phyloP scores from a whole-genome alignment of 2,888 invertebrate species.

The Loripinus fragilis region DNA sequence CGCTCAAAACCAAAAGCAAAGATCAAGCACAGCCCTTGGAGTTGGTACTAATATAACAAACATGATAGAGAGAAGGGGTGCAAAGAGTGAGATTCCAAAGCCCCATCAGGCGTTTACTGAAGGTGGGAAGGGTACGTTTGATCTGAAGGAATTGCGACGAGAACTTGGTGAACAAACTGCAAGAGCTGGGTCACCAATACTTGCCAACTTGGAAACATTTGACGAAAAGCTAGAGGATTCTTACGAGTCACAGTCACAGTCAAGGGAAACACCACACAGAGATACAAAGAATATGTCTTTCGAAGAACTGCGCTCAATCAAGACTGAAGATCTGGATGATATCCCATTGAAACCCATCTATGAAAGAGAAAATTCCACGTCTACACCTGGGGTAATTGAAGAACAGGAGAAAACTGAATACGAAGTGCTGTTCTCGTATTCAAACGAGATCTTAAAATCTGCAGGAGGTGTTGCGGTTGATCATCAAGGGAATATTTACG shows the following conservation, averaged over 20 bases:
- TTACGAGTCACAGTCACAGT: conserved; percentile 18
- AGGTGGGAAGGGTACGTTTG: background rate
- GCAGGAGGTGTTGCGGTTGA: conserved; percentile 58
- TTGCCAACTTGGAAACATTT: conserved; percentile 21
- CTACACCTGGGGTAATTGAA: conserved; percentile 32
- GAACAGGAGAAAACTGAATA: conserved; percentile 47
- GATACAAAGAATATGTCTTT: conserved; percentile 46
- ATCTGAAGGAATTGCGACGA: background rate
- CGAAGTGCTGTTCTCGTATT: conserved; percentile 56
- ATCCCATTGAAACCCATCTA: conserved; percentile 31
- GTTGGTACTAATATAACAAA: background rate
- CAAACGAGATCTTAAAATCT: conserved; percentile 57
- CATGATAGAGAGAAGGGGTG: conserved; percentile 10
- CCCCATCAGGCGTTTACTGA: conserved; percentile 5
- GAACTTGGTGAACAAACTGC: background rate
- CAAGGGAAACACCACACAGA: conserved; percentile 37
- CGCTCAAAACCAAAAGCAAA: conserved; percentile 31
- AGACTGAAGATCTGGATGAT: conserved; percentile 52
- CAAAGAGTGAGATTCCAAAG: background rate
- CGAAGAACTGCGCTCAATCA: conserved; percentile 44
- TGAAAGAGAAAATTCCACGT: conserved; percentile 52
- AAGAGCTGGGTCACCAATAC: background rate
- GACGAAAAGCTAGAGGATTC: conserved; percentile 48
- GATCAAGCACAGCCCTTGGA: conserved; percentile 56
- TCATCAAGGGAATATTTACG: conserved; percentile 61